A percentile compares a stretch with the other conserved stretches of the same genome.
phyloP scores from a whole-genome alignment of 2,113 vertebrate genomes.

The Glaucidium brasilianum region DNA sequence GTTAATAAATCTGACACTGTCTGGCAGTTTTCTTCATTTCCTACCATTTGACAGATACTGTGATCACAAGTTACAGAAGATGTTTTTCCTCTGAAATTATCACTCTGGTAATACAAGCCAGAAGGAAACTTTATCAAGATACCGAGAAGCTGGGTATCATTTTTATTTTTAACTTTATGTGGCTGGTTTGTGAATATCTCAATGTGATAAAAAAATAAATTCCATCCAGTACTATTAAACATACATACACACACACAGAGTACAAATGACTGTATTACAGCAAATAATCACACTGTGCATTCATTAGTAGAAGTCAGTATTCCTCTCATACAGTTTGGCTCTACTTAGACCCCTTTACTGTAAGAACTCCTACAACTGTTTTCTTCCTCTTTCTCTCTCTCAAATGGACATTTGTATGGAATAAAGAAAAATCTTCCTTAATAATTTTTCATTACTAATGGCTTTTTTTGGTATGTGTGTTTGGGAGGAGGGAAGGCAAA shows the following conservation, averaged over 20 bases:
- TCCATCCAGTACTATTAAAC: slow-evolving; percentile 45
- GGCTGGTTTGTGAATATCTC: slow-evolving; percentile 24
- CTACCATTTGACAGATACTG: slow-evolving; percentile 73
- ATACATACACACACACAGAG: not conserved
- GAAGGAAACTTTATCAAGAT: slow-evolving; percentile 72
- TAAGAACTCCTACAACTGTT: slow-evolving; percentile 40
- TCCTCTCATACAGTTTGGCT: not conserved
- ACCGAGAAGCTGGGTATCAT: slow-evolving; percentile 33
- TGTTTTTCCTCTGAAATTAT: slow-evolving; percentile 74
- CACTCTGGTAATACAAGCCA: slow-evolving; percentile 69
- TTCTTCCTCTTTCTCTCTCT: slow-evolving; percentile 33
- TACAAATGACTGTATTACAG: slow-evolving; percentile 16
- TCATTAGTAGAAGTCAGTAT: slow-evolving; percentile 20
- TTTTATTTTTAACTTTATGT: slow-evolving; percentile 60
- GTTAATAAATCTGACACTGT: slow-evolving; percentile 79
- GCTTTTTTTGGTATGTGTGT: slow-evolving; percentile 68
- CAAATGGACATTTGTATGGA: slow-evolving; percentile 67
- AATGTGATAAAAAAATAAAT: slow-evolving; percentile 14
- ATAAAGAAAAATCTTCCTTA: slow-evolving; percentile 70
- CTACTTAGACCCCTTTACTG: not conserved
- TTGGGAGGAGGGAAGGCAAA: slow-evolving; percentile 69
- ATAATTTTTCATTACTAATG: slow-evolving; percentile 79
- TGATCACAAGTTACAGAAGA: slow-evolving; percentile 74
- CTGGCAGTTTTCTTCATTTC: slow-evolving; percentile 79
- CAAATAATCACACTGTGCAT: slow-evolving; percentile 44